Percentiles rank a stretch among this genome's conserved stretches.
phyloP scores from a whole-genome alignment of 2,113 vertebrate genomes.

The Pogonocichla stellata region DNA sequence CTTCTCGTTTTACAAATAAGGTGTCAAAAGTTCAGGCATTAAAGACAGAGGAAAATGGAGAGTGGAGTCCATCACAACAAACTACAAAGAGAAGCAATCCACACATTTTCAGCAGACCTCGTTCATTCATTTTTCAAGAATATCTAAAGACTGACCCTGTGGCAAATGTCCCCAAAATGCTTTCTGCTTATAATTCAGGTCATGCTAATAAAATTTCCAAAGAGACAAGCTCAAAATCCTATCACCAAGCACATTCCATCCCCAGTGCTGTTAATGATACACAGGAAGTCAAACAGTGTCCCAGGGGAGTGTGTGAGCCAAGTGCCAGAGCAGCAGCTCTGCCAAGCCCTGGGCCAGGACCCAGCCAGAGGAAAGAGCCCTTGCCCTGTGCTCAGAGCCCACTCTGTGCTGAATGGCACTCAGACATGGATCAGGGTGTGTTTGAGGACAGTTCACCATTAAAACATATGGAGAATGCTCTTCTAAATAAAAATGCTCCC shows the following conservation, averaged over 20 bases:
- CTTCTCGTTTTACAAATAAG: slow-evolving; percentile 28
- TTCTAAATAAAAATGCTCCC: background rate
- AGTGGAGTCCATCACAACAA: background rate
- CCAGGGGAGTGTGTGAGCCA: background rate
- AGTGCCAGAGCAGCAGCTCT: background rate
- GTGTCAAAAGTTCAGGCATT: background rate
- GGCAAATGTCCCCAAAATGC: background rate
- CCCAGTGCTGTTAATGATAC: background rate
- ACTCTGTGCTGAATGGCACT: background rate
- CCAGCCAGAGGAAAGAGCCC: background rate
- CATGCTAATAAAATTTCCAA: slow-evolving; percentile 38
- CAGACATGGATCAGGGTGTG: background rate
- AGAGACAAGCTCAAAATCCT: slow-evolving; percentile 24
- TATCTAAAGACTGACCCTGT: slow-evolving; percentile 41
- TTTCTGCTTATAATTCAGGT: slow-evolving; percentile 44
- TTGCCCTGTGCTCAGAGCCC: background rate
- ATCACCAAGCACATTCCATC: slow-evolving; percentile 8
- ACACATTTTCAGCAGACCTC: slow-evolving; percentile 50
- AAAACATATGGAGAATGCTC: background rate
- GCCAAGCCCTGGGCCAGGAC: background rate
- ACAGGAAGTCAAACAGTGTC: background rate
- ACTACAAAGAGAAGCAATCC: slow-evolving; percentile 44
- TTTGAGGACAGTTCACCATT: background rate
- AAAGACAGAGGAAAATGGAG: background rate
- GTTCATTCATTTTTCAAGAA: slow-evolving; percentile 67